Conservation (phyloP, 2,888 invertebrate species). For the Pseudococcus jackbeardsleyi region DNA sequence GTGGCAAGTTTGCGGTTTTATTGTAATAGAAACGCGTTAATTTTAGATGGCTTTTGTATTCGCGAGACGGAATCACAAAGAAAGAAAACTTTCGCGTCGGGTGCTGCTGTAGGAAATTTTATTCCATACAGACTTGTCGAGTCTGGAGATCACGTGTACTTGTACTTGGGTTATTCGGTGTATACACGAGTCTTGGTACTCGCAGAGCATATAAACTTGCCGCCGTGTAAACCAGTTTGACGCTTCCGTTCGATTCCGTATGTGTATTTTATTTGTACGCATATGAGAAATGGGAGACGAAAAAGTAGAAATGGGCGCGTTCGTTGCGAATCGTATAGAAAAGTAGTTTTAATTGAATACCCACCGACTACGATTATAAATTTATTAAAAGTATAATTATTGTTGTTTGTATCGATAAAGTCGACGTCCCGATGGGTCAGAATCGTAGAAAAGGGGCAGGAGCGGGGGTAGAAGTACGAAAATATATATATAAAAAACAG, state of each 20-base stretch:
- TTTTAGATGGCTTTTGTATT: background rate
- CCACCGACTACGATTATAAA: conserved; percentile 41
- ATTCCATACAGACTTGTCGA: background rate
- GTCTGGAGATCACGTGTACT: background rate
- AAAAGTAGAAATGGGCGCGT: conserved; percentile 50
- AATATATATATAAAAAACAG: conserved; percentile 38
- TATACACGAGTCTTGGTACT: background rate
- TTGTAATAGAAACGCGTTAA: conserved; percentile 6
- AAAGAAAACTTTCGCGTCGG: background rate
- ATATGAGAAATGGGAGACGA: background rate
- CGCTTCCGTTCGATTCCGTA: background rate
- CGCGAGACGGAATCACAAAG: background rate
- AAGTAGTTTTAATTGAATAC: conserved; percentile 59
- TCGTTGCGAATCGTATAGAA: conserved; percentile 31
- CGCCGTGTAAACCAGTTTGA: conserved; percentile 40
- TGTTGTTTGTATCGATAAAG: conserved; percentile 48
- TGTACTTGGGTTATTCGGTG: too few species aligned
- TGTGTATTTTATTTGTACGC: too few species aligned
- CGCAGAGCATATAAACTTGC: too few species aligned
- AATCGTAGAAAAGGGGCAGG: background rate
- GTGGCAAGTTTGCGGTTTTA: background rate
- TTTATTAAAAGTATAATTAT: conserved; percentile 64
- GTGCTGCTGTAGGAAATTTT: background rate
- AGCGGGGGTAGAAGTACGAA: background rate
- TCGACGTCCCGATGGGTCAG: conserved; percentile 9